Conservation (phyloP, 1,140 invertebrate genomes). For the Ostrea edulis region DNA sequence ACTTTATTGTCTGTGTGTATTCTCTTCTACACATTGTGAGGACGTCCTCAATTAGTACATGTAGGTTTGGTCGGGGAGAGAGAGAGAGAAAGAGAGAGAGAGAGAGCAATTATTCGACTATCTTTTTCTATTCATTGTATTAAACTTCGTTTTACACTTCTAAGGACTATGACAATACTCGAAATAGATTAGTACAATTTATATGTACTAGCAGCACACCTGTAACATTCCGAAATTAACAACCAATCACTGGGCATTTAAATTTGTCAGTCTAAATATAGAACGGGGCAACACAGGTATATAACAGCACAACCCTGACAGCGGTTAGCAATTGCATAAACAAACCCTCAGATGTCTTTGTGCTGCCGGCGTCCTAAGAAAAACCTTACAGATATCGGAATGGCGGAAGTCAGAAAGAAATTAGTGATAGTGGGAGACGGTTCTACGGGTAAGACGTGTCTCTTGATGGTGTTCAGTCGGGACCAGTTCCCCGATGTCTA, state of each 20-base stretch:
- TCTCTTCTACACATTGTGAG: no score
- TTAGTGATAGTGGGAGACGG: constrained; percentile 99
- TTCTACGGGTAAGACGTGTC: constrained; percentile 98
- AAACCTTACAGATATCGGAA: constrained; percentile 75
- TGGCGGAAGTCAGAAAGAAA: constrained; percentile 98
- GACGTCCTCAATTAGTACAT: no score
- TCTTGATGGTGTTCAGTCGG: constrained; percentile 98
- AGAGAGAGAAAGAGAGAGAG: no score
- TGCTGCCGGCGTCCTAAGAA: neutral
- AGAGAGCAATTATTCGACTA: neutral
- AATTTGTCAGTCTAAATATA: constrained; percentile 1
- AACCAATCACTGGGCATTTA: constrained; percentile 1
- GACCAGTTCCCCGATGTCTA: constrained; percentile 99
- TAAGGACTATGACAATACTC: neutral
- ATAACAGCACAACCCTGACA: neutral
- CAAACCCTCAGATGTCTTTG: constrained; percentile 23
- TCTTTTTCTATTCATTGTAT: neutral
- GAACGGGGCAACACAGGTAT: constrained; percentile 23
- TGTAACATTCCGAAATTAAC: neutral
- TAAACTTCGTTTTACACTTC: no score
- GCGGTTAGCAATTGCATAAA: constrained; percentile 32
- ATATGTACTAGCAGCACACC: neutral
- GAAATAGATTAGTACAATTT: neutral
- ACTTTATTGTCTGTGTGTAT: no score
- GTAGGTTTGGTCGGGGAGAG: no score